Conservation (phyloP, 1,140 invertebrate species). For the Anastatus disparis region DNA sequence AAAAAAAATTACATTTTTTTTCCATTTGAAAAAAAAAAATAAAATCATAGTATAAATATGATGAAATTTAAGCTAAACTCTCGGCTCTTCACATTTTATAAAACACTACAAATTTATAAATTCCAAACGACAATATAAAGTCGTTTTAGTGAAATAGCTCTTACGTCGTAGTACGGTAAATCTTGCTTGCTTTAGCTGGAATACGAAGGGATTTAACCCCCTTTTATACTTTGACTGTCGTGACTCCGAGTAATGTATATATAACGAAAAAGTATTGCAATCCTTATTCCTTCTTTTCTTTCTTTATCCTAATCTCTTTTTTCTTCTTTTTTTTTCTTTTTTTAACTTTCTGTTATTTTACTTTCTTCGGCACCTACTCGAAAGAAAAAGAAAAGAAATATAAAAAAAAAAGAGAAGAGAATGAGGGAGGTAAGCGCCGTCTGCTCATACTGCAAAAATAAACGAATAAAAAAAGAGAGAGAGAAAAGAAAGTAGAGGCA, state of each 20-base stretch:
- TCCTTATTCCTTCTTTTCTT: slow-evolving; percentile 14
- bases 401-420: no score
- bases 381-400: no score
- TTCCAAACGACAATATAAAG: slow-evolving; percentile 27
- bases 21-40: no score
- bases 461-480: slow-evolving; percentile 28
- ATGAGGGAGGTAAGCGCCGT: not conserved
- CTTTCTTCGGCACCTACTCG: slow-evolving; percentile 31
- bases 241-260: slow-evolving; percentile 18
- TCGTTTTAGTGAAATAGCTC: slow-evolving; percentile 16
- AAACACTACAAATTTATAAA: slow-evolving; percentile 26
- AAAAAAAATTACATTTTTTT: no score
- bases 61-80: not conserved
- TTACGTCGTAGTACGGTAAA: slow-evolving; percentile 9
- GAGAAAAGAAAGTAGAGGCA: not conserved
- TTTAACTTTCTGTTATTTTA: slow-evolving; percentile 25
- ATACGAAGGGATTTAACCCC: slow-evolving; percentile 20
- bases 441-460: slow-evolving; percentile 43
- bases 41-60: not conserved
- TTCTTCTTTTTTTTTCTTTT: not conserved
- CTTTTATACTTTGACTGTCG: slow-evolving; percentile 9
- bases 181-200: not conserved
- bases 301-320: not conserved
- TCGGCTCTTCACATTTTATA: not conserved
- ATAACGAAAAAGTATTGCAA: slow-evolving; percentile 25